A percentile compares a stretch with the other conserved stretches of the same genome.
phyloP scores from a whole-genome alignment of 2,888 invertebrate species.

The Epinotia ramella region DNA sequence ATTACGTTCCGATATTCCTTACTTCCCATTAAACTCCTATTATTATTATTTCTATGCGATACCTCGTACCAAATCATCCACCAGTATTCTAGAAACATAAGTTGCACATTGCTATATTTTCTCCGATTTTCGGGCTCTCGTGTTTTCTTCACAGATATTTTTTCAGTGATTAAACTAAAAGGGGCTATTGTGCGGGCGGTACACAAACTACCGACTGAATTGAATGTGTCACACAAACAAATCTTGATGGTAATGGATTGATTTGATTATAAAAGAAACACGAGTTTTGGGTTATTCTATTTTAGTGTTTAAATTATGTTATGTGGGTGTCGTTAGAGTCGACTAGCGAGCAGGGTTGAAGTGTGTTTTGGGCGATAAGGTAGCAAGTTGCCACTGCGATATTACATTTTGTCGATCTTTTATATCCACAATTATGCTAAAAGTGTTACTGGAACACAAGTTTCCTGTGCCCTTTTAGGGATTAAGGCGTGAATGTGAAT shows the following conservation, averaged over 20 bases:
- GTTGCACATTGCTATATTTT: not conserved
- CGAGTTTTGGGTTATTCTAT: not conserved
- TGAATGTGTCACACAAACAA: slow-evolving; percentile 34
- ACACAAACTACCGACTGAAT: slow-evolving; percentile 3
- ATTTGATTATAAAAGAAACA: slow-evolving; percentile 26
- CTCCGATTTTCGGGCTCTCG: not conserved
- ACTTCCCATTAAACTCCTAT: too few relatives aligned
- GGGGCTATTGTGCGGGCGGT: slow-evolving; percentile 30
- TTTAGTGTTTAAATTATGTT: not conserved
- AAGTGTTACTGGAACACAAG: too few relatives aligned
- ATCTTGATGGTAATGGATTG: slow-evolving; percentile 30
- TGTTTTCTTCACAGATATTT: slow-evolving; percentile 40
- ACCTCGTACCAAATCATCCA: not conserved
- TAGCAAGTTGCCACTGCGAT: too few relatives aligned
- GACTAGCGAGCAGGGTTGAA: too few relatives aligned
- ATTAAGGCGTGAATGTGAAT: too few relatives aligned
- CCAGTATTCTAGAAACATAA: too few relatives aligned
- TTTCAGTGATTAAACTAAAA: slow-evolving; percentile 40
- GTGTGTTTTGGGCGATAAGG: too few relatives aligned
- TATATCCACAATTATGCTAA: too few relatives aligned
- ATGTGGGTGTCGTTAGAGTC: not conserved
- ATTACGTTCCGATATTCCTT: too few relatives aligned
- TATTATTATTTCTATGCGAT: not conserved
- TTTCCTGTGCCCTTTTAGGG: too few relatives aligned
- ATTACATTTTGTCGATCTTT: too few relatives aligned